phyloP scores from a whole-genome alignment of 2,888 invertebrate genomes.

The Noctua janthina region DNA sequence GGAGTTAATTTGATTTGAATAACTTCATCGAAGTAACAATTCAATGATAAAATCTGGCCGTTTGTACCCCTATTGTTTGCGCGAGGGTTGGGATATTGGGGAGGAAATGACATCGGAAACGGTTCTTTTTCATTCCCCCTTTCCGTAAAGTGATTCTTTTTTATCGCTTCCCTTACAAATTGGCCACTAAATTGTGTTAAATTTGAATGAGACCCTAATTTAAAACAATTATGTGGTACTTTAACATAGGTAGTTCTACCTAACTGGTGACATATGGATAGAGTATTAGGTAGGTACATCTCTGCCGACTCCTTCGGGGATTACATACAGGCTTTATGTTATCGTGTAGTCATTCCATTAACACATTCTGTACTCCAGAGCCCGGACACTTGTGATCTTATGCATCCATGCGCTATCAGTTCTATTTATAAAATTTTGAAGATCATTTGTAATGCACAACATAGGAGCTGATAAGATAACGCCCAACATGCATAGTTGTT shows the following conservation, averaged over 20 bases:
- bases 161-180: constrained; percentile 32
- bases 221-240: neutral
- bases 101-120: constrained; percentile 29
- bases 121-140: constrained; percentile 11
- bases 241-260: neutral
- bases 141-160: constrained; percentile 17
- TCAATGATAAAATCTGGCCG: constrained; percentile 14
- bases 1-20: constrained; percentile 40
- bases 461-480: constrained; percentile 37
- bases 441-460: constrained; percentile 30
- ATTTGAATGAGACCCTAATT: neutral
- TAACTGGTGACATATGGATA: neutral
- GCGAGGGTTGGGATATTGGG: constrained; percentile 28
- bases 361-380: neutral
- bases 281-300: neutral
- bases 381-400: neutral
- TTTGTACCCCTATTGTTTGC: constrained; percentile 36
- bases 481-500: neutral
- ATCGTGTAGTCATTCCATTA: neutral
- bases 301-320: neutral
- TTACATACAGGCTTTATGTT: neutral
- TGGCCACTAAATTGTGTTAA: constrained; percentile 17
- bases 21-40: constrained; percentile 36
- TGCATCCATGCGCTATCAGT: constrained; percentile 10
- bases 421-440: constrained; percentile 32